Percentiles rank a stretch among this genome's conserved stretches.
These are phyloP conservation scores for Orthosia gothica DNA, from an alignment of 2,888 invertebrate species.

Conservation along the genomic window DNA sequence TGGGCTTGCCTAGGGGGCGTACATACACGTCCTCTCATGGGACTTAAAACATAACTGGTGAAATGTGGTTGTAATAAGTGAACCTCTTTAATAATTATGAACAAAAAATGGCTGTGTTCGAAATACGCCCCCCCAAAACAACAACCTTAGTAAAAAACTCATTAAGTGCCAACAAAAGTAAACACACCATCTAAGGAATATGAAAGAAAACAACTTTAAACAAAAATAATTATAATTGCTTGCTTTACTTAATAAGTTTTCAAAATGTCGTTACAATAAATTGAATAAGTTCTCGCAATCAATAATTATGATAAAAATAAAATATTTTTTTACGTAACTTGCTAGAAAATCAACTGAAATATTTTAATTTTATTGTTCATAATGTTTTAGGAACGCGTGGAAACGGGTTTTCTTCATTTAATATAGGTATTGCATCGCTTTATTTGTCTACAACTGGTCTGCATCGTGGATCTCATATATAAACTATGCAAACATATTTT, in stretches of 20 bases:
- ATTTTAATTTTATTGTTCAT: constrained; percentile 46
- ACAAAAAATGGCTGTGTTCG: not conserved
- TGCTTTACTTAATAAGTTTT: not conserved
- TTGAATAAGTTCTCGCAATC: constrained; percentile 29
- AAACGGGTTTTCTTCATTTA: constrained; percentile 17
- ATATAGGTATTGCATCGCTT: constrained; percentile 9
- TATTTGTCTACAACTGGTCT: not conserved
- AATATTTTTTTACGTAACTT: constrained; percentile 16
- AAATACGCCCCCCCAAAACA: not conserved
- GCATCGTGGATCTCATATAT: not conserved
- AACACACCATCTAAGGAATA: constrained; percentile 1
- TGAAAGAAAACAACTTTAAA: constrained; percentile 1
- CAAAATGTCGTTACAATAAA: constrained; percentile 33
- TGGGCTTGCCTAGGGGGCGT: no score
- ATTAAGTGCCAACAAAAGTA: not conserved
- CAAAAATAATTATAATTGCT: constrained; percentile 1
- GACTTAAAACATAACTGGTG: no score
- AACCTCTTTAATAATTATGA: not conserved
- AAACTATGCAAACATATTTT: not conserved
- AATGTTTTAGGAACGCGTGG: constrained; percentile 14
- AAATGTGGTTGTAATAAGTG: no score
- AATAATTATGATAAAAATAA: constrained; percentile 21
- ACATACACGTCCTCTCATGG: no score
- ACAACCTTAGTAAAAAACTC: not conserved
- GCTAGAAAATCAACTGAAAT: constrained; percentile 37